Evolutionary conservation across 2,113 vertebrate species (phyloP).

Genomic region (Athene cunicularia): DNA sequence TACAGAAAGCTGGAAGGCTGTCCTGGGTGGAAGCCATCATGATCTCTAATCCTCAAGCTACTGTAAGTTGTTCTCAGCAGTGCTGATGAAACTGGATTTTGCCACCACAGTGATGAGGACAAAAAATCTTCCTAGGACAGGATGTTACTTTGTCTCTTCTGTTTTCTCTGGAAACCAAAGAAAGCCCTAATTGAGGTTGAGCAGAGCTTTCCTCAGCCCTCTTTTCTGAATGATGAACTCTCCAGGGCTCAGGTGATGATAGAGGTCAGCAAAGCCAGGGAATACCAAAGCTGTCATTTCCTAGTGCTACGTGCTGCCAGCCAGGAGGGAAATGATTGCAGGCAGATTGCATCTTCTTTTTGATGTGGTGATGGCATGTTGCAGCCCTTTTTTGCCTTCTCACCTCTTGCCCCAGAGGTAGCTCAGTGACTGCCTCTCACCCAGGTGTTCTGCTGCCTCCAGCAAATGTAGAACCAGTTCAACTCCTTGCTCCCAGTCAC

Average conservation of each 20-base stretch:
- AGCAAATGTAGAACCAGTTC: neutral
- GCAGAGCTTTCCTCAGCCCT: neutral
- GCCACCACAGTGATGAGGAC: neutral
- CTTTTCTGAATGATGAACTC: neutral
- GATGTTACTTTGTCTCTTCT: neutral
- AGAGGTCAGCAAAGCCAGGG: neutral
- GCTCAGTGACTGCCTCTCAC: neutral
- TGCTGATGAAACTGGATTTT: constrained; percentile 9
- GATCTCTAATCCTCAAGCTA: neutral
- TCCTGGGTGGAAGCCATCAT: neutral
- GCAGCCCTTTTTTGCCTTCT: neutral
- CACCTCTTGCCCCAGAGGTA: neutral
- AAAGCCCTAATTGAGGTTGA: neutral
- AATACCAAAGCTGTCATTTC: neutral
- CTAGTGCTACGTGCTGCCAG: neutral
- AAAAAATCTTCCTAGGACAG: neutral
- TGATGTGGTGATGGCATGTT: neutral
- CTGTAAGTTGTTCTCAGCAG: neutral
- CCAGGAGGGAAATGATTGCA: neutral
- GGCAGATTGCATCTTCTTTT: neutral
- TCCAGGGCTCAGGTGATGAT: rapidly evolving
- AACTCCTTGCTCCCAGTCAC: neutral
- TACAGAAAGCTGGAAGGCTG: neutral
- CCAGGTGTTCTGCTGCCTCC: neutral
- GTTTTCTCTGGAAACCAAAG: neutral